Evolutionary conservation across 1,140 invertebrate species (phyloP), one percentile per base, ranked within the genome.

Genomic region (Aleiodes sp.): DNA sequence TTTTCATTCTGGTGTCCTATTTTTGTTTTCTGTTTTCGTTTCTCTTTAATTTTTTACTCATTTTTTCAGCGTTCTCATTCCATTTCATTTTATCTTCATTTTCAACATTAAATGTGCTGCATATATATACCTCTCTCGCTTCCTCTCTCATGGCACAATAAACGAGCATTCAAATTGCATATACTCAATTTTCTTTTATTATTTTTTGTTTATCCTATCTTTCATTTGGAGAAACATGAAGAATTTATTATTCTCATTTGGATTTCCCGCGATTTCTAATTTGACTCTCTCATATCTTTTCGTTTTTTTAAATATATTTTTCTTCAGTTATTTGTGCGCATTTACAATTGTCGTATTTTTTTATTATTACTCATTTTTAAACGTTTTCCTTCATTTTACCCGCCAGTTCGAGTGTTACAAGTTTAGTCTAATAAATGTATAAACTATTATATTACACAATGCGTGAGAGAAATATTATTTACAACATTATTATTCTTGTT

Each of bases 281-380:
- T 24, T 46, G 41, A 16, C 16, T 16, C 31, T 57, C 21, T 26
- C 19, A 21, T n/a, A n/a, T 33, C 12, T 14, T 57, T 21, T 66
- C 31, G 16, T 57, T 3, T 57, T 31, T 33, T 70, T 60, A n/a
- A n/a, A n/a, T n/a, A n/a, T n/a, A n/a, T 8, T 26, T 31, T 62
- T 61, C 19, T 24, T 65, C 35, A 46, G 12, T 43, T 60, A 65
- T 62, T 70, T 70, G 69, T 70, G 69, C 69, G 69, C 69, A 59
- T 70, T 69, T 63, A 63, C 59, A 69, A 62, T 69, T 69, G 67
- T 68, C 66, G 66, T 43, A 63, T 31, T 26, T n/a, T 65, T 67
- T 56, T 71, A 61, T 33, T 61, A 61, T 37, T 61, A 35, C 19
- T 61, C 31, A 19, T 61, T 61, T 35, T 16, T 33, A 14, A 2